Evolutionary conservation across 2,113 vertebrate species (phyloP).

Genomic region (Mustelus asterias): DNA sequence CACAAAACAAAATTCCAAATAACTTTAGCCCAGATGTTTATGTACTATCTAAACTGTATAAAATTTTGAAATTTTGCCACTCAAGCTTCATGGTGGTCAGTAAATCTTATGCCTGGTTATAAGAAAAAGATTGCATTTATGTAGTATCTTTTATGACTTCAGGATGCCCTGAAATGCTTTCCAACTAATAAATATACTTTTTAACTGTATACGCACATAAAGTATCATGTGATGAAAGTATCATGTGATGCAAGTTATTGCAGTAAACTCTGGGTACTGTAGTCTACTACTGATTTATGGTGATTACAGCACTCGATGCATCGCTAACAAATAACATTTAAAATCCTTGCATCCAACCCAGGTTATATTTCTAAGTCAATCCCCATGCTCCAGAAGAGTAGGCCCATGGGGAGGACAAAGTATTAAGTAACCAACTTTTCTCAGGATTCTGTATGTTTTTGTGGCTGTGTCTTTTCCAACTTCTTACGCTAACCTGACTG

Average conservation of each 20-base stretch:
- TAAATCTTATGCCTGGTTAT: not conserved
- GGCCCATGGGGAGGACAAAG: not conserved
- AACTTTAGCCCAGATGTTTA: too few relatives aligned
- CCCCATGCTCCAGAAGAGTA: not conserved
- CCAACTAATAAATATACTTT: not conserved
- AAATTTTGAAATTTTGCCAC: not conserved
- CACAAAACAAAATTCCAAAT: too few relatives aligned
- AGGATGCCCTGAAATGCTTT: not conserved
- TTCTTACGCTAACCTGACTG: not conserved
- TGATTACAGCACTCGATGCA: not conserved
- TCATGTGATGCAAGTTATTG: not conserved
- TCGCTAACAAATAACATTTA: not conserved
- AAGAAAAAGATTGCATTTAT: not conserved
- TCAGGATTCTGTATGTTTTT: not conserved
- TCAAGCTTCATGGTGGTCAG: not conserved
- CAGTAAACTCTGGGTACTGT: not conserved
- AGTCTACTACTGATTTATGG: not conserved
- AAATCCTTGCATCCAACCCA: not conserved
- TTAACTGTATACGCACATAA: not conserved
- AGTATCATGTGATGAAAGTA: not conserved
- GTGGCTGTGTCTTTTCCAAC: not conserved
- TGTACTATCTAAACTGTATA: too few relatives aligned
- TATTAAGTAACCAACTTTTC: not conserved
- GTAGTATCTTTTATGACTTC: not conserved
- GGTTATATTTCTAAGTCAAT: not conserved